phyloP scores from a whole-genome alignment of 2,797 vertebrate species.

The Taenioides sp. region DNA sequence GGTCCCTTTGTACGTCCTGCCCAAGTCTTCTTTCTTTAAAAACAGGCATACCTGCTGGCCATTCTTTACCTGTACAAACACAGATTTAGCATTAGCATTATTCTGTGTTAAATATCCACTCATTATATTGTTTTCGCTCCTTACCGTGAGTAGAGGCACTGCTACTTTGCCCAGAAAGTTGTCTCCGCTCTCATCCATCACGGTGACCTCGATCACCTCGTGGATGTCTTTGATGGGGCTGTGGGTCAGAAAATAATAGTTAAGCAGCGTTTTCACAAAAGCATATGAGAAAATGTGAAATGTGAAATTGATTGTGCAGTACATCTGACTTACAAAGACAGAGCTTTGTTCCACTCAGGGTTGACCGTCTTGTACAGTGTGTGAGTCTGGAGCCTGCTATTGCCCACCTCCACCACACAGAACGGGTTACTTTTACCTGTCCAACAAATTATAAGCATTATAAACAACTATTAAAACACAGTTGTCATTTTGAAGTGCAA shows the following conservation, averaged over 20 bases:
- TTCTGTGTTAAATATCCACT: too few species aligned
- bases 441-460: constrained; percentile 17
- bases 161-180: constrained; percentile 92
- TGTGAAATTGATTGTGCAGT: neutral
- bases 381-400: constrained; percentile 91
- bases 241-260: constrained; percentile 34
- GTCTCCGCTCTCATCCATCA: constrained; percentile 94
- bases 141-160: constrained; percentile 91
- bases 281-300: neutral
- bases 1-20: constrained; percentile 84
- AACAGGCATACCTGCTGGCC: constrained; percentile 83
- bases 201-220: constrained; percentile 88
- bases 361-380: constrained; percentile 90
- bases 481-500: too few species aligned
- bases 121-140: constrained; percentile 45
- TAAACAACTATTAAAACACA: neutral
- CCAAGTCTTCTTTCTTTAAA: constrained; percentile 92
- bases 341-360: constrained; percentile 94
- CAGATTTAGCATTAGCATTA: neutral
- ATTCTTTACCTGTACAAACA: constrained; percentile 81
- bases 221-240: constrained; percentile 96
- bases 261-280: neutral
- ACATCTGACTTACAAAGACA: constrained; percentile 87
- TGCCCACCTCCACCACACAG: constrained; percentile 90
- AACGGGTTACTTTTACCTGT: constrained; percentile 93